Evolutionary conservation across 2,888 invertebrate species (phyloP), one percentile per base, ranked within the genome.

Genomic region (Camponotus fellah): DNA sequence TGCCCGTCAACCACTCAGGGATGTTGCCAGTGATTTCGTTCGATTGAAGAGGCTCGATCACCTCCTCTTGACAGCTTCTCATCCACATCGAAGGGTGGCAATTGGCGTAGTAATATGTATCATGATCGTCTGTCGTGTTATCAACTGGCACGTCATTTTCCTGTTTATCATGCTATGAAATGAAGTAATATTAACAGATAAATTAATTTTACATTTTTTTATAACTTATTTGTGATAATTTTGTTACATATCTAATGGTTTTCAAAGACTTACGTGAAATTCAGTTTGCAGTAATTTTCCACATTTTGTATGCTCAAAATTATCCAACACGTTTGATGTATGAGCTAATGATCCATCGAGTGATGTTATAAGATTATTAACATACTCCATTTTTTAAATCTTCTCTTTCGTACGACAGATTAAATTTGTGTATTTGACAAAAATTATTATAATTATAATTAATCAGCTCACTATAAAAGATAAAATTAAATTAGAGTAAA

Each of bases 31-130:
- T 96, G 0, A 96, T 92, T 80, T 95, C 94, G 5, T 98, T 98
- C 17, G 75, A 49, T 68, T 95, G 93, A 12, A 98, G 94, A 0
- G 98, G 98, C 85, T 96, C 95, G 2, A 96, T 95, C 40, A 98
- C 96, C 95, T 98, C 98, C 83, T 97, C 94, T 85, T 97, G 96
- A 89, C 98, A 98, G 3, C 97, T 97, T 80, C 98, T 96, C 91
- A 98, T 94, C 98, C 98, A 98, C 49, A 98, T 96, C 40, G 96
- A 96, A 0, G 96, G 95, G 89, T 98, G 97, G 90, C 97, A 97
- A 92, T 97, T 96, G 0, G 96, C 96, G 92, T 95, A 96, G 56
- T 95, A 94, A 83, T 91, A 43, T 0, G 0, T 12, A 2, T 66
- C 21, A 0, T n/a, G 60, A 37, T 74, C 72, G 0, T 40, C 74